Evolutionary conservation across 2,113 vertebrate species (phyloP).

Genomic region (Ascaphus truei): DNA sequence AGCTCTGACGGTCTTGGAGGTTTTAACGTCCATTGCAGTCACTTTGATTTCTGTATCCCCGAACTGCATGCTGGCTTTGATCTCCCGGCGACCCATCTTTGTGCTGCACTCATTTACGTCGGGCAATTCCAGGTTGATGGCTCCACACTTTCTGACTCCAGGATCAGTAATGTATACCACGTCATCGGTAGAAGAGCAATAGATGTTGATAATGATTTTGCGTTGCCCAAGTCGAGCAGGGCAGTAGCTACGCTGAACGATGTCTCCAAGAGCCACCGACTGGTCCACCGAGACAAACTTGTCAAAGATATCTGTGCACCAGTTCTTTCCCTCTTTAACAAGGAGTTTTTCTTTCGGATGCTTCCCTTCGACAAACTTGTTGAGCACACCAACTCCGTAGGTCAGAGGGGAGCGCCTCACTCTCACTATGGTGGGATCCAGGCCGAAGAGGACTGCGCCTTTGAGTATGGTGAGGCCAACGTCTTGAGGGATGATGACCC

Average conservation of each 20-base stretch:
- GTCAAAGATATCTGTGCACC: slow-evolving; percentile 95
- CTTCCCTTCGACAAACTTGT: slow-evolving; percentile 83
- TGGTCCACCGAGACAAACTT: slow-evolving; percentile 89
- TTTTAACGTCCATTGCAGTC: slow-evolving; percentile 78
- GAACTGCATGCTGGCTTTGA: slow-evolving; percentile 90
- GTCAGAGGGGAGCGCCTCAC: slow-evolving; percentile 88
- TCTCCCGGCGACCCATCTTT: slow-evolving; percentile 72
- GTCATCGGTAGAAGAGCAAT: slow-evolving; percentile 79
- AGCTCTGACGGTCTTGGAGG: slow-evolving; percentile 72
- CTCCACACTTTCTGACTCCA: slow-evolving; percentile 86
- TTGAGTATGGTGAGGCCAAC: slow-evolving; percentile 93
- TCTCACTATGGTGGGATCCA: slow-evolving; percentile 86
- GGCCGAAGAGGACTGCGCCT: slow-evolving; percentile 89
- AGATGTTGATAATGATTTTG: slow-evolving; percentile 93
- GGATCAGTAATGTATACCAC: slow-evolving; percentile 87
- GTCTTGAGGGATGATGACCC: slow-evolving; percentile 88
- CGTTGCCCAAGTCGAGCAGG: slow-evolving; percentile 81
- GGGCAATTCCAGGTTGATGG: slow-evolving; percentile 82
- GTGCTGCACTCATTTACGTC: slow-evolving; percentile 29
- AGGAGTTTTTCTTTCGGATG: slow-evolving; percentile 87
- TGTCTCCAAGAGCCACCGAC: slow-evolving; percentile 87
- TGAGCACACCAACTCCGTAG: slow-evolving; percentile 89
- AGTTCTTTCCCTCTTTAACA: slow-evolving; percentile 86
- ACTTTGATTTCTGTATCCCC: slow-evolving; percentile 96
- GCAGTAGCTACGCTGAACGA: slow-evolving; percentile 88